Conservation (phyloP, 2,888 invertebrate genomes). For the Heterodera filipjevi region DNA sequence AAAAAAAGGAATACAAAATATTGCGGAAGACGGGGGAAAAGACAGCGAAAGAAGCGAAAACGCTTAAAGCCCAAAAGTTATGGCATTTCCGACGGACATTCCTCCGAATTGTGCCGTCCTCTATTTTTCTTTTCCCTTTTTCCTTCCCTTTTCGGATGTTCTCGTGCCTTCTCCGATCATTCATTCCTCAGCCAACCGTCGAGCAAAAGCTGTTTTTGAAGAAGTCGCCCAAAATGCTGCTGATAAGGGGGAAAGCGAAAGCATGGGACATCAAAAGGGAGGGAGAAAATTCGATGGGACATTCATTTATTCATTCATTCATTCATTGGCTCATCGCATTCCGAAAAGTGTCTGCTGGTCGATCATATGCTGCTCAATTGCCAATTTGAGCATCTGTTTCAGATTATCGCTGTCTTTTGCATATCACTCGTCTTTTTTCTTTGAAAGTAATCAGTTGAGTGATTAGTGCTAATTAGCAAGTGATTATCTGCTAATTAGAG, state of each 20-base stretch:
- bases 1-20: not conserved
- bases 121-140: not conserved
- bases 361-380: not conserved
- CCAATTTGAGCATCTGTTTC: not conserved
- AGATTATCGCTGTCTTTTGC: too few relatives aligned
- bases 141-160: not conserved
- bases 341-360: not conserved
- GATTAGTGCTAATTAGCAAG: too few relatives aligned
- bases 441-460: too few relatives aligned
- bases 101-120: not conserved
- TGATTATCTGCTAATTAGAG: too few relatives aligned
- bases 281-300: not conserved
- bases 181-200: not conserved
- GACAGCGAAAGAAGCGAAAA: not conserved
- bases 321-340: too few relatives aligned
- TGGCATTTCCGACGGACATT: too few relatives aligned
- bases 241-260: not conserved
- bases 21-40: not conserved
- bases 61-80: not conserved
- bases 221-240: not conserved
- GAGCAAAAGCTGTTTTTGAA: not conserved
- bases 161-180: not conserved
- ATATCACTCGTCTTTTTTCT: too few relatives aligned
- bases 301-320: too few relatives aligned
- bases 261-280: not conserved